A percentile compares a stretch with the other conserved stretches of the same genome.
Conservation (phyloP, 2,113 vertebrate genomes). For the Cinclus mexicanus region DNA sequence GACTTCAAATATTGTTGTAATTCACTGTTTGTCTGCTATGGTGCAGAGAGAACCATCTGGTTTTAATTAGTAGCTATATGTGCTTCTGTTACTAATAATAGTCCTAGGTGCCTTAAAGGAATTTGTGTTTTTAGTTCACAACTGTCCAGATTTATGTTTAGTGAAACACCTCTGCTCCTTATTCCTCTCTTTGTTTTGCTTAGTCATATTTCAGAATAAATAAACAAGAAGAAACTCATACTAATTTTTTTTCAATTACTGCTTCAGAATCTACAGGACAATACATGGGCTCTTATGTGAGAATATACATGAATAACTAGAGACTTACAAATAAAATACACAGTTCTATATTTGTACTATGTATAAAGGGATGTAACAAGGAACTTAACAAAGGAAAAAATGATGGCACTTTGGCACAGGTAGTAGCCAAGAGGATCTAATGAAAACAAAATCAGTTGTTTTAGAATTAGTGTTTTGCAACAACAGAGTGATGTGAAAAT, state of each 20-base stretch:
- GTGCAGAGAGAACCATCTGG: neutral
- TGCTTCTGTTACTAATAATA: neutral
- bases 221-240: neutral
- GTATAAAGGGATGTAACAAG: neutral
- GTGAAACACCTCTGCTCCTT: neutral
- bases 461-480: neutral
- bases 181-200: neutral
- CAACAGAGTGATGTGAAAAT: neutral
- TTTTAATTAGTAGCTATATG: neutral
- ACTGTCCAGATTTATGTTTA: neutral
- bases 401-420: neutral
- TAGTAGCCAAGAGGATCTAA: neutral
- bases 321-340: neutral
- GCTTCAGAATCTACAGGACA: neutral
- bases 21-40: neutral
- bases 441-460: neutral
- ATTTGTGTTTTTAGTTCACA: neutral
- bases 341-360: neutral
- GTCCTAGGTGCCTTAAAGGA: neutral
- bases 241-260: neutral
- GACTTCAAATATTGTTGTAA: neutral
- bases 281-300: accelerated
- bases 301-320: neutral
- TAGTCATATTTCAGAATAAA: neutral
- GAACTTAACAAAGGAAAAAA: neutral